Percentiles rank a stretch among this genome's conserved stretches.
Evolutionary conservation across 2,113 vertebrate species (phyloP).

Genomic region (Lasiurus borealis): DNA sequence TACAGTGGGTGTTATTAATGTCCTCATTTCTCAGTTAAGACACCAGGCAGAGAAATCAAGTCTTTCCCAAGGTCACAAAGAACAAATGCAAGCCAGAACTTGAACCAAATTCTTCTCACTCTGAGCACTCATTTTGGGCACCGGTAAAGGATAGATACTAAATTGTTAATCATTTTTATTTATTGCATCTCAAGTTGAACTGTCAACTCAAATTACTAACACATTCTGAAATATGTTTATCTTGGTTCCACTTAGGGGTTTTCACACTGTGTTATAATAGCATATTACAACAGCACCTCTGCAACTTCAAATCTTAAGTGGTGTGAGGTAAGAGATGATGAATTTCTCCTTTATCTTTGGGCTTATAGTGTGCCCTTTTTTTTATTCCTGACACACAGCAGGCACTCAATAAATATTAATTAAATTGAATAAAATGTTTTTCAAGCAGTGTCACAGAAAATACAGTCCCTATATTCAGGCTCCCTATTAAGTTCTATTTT

Average conservation of each 20-base stretch:
- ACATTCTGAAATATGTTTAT: neutral
- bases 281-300: neutral
- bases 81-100: neutral
- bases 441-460: neutral
- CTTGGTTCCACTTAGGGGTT: neutral
- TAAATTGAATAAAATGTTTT: constrained; percentile 54
- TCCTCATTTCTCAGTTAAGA: constrained; percentile 1
- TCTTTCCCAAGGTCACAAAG: neutral
- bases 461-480: neutral
- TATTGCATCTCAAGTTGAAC: neutral
- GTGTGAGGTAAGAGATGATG: neutral
- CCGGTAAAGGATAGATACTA: neutral
- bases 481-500: neutral
- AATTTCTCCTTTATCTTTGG: neutral
- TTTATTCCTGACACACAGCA: constrained; percentile 21
- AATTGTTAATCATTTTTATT: constrained; percentile 34
- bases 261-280: neutral
- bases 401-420: neutral
- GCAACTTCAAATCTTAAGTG: neutral
- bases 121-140: neutral
- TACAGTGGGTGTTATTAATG: neutral
- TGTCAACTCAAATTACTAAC: neutral
- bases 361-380: neutral
- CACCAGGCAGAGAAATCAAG: neutral
- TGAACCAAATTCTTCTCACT: neutral